phyloP scores from a whole-genome alignment of 2,113 vertebrate genomes.

The Mesembrinibis cayennensis region DNA sequence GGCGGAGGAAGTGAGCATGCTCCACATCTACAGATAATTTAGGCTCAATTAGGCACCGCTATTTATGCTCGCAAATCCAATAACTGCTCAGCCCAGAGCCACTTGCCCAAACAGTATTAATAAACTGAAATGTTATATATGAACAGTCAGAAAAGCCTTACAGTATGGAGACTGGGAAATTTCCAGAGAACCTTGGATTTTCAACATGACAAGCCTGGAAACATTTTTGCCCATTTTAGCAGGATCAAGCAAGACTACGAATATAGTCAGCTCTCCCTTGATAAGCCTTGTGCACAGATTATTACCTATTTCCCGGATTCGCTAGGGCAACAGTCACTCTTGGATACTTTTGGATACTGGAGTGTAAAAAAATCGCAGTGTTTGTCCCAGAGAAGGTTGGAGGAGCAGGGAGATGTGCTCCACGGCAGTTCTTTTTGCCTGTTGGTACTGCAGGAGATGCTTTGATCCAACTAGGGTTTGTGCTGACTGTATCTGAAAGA shows the following conservation, averaged over 20 bases:
- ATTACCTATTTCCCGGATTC: background rate
- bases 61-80: constrained; percentile 52
- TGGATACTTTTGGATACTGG: background rate
- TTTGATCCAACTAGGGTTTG: background rate
- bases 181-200: background rate
- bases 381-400: background rate
- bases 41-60: constrained; percentile 11
- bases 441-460: background rate
- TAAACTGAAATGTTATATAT: background rate
- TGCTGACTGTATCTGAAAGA: background rate
- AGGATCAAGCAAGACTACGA: background rate
- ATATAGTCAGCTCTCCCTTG: background rate
- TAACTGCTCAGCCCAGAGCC: constrained; percentile 35
- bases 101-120: constrained; percentile 33
- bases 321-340: background rate
- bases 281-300: too few relatives aligned
- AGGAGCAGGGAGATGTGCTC: background rate
- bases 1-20: background rate
- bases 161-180: background rate
- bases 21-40: background rate
- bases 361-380: background rate
- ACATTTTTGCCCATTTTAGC: background rate
- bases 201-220: background rate
- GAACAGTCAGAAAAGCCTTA: background rate
- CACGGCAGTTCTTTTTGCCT: background rate